Base-by-base conservation (phyloP, 2,113 vertebrate genomes). In the Scalopus aquaticus region DNA sequence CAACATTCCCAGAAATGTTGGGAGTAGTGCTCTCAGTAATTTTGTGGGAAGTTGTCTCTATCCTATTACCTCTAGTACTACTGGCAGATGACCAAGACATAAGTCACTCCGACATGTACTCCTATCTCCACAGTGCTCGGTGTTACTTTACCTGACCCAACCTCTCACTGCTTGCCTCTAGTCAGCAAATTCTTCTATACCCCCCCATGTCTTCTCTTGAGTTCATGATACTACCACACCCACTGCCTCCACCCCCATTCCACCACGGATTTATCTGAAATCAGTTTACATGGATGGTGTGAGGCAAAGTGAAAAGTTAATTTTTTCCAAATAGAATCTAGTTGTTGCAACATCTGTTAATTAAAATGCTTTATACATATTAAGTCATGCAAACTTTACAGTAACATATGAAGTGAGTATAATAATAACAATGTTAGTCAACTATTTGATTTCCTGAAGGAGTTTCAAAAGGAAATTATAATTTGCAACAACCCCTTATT, bases 381-480 rank as follows among this genome's bases (percentile, higher is more conserved):
- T 73, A 49, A 62, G n/a, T 74, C 58, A 81, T 51, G 30, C 17
- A 88, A 67, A 82, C n/a, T 76, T 69, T 39, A 58, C 32, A 49
- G 60, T 87, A 35, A 81, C 39, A 22, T 19, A 81, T 6, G 49
- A 65, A 1, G 1, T 46, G 73, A 64, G 30, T 81, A 86, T 79
- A 80, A 84, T 35, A 67, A 90, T 26, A 19, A 37, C 37, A 83
- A 64, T 15, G 17, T 86, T 64, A 67, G 67, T 28, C 26, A 91
- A 95, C 58, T 81, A 81, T 22, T 65, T 16, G 37, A 74, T 39
- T 81, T 67, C 81, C 49, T 81, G 46, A 74, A 91, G 82, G 8
- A 94, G 22, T 81, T 56, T 58, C 60, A 86, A 91, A 95, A 91
- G 37, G 32, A 39, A 74, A 93, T 70, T 72, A 39, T n/a, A 44